Evolutionary conservation across 2,888 invertebrate species (phyloP), one percentile per base, ranked within the genome.

Genomic region (Tridacna gigas): DNA sequence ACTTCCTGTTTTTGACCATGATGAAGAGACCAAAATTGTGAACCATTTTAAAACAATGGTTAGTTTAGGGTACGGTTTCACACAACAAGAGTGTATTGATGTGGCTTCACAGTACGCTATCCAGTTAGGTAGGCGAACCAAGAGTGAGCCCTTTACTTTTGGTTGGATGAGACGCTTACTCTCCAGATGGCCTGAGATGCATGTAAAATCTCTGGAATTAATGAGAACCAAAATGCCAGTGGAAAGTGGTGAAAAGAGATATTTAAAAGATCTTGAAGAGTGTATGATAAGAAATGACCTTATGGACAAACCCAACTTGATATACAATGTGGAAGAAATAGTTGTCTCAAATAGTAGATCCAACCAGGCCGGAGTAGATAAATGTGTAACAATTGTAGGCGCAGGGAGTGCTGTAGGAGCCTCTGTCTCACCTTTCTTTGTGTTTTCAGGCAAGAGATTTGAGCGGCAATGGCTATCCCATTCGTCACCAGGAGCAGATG

Each of bases 301-400:
- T 5, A 2, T 22, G 22, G 48, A 73, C 45, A 71, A 71, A 45
- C 71, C 83, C 20, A 77, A 80, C 22, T 22, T 77, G 11, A 79
- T 79, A 9, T 77, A 26, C 37, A 79, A 83, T 66, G 28, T 71
- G 18, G 83, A 83, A 74, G 80, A 83, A 75, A 83, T 80, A 47
- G 80, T 77, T 15, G 45, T 83, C 4, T 69, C 80, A 13, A 26
- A 75, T 5, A 80, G 77, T 48, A 71, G 56, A 51, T 56, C 80
- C 13, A 66, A 74, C 9, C 28, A 20, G 22, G 63, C 73, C 25
- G 48, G 79, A n/a, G 79, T 73, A 25, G 48, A 61, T 47, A 22
- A 1, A 28, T 51, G 15, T 18, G 66, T 71, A 13, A 84, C 80
- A 51, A 69, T 78, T 7, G 69, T 84, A 25, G 74, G 74, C 9